These are phyloP conservation scores for Agrypnia vestita DNA, from an alignment of 1,140 invertebrate genomes.

Conservation along the genomic window DNA sequence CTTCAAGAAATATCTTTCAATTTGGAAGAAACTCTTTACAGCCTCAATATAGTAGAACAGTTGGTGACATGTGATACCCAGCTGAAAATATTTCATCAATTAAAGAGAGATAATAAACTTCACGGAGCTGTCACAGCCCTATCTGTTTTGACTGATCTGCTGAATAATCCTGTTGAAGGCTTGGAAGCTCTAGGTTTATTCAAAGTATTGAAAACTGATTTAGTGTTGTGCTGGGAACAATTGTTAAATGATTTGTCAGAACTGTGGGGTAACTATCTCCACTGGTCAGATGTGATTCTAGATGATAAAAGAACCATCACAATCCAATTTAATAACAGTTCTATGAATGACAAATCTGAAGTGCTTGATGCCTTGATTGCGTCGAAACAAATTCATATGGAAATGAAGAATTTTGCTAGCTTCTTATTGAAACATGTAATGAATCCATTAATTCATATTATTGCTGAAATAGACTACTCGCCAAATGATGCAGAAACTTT, in stretches of 20 bases:
- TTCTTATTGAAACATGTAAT: conserved; percentile 74
- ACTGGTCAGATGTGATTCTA: conserved; percentile 57
- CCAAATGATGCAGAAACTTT: conserved; percentile 69
- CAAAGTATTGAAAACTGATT: conserved; percentile 67
- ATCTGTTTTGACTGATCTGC: conserved; percentile 68
- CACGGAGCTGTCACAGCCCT: conserved; percentile 71
- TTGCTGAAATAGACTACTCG: conserved; percentile 68
- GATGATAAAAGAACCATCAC: conserved; percentile 61
- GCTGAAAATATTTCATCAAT: conserved; percentile 70
- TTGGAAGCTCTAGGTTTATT: conserved; percentile 73
- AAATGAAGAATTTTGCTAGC: conserved; percentile 71
- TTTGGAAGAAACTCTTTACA: conserved; percentile 72
- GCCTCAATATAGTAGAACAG: conserved; percentile 71
- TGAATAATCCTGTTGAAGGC: conserved; percentile 70
- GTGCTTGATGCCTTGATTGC: conserved; percentile 71
- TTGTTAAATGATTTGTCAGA: conserved; percentile 68
- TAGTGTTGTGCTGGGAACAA: conserved; percentile 65
- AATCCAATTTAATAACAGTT: conserved; percentile 66
- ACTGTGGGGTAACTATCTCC: conserved; percentile 71
- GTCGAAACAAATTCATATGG: conserved; percentile 69
- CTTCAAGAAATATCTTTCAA: conserved; percentile 72
- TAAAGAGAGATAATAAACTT: conserved; percentile 68
- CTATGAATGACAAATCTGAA: conserved; percentile 65
- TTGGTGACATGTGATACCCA: conserved; percentile 72
- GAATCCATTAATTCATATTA: conserved; percentile 72